These are phyloP conservation scores for Caretta caretta DNA, from an alignment of 2,113 vertebrate species.

Conservation along the genomic window DNA sequence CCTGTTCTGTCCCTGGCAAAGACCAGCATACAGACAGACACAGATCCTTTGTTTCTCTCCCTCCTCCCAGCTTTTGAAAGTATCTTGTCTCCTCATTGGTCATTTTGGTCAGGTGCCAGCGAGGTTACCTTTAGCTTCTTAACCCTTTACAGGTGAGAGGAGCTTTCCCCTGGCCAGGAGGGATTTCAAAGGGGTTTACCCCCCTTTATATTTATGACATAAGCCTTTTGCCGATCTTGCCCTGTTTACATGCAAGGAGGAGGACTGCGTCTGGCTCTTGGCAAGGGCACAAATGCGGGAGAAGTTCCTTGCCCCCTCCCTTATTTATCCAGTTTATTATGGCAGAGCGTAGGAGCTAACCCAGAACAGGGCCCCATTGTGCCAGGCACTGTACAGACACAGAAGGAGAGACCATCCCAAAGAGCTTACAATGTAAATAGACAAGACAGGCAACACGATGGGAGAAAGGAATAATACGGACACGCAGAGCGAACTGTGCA, in stretches of 20 bases:
- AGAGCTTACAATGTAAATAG: neutral
- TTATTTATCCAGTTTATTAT: neutral
- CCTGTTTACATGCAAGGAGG: neutral
- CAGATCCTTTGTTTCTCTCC: too few relatives aligned
- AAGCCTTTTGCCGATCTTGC: neutral
- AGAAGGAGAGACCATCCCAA: neutral
- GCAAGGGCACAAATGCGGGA: neutral
- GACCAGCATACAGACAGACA: too few relatives aligned
- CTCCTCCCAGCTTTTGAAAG: too few relatives aligned
- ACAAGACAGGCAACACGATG: neutral
- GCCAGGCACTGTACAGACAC: neutral
- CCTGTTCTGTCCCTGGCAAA: too few relatives aligned
- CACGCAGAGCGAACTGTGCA: neutral
- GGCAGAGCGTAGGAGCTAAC: neutral
- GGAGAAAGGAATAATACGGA: neutral
- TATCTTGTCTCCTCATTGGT: too few relatives aligned
- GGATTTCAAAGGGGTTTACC: too few relatives aligned
- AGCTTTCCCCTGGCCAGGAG: too few relatives aligned
- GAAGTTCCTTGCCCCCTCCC: fast-evolving
- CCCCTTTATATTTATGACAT: too few relatives aligned
- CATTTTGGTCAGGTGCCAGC: too few relatives aligned
- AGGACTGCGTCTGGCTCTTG: neutral
- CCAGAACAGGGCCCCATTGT: neutral
- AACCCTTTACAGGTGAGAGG: too few relatives aligned
- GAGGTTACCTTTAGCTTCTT: too few relatives aligned